Base-by-base conservation (phyloP, 2,888 invertebrate genomes). In the Drosophila putrida region DNA sequence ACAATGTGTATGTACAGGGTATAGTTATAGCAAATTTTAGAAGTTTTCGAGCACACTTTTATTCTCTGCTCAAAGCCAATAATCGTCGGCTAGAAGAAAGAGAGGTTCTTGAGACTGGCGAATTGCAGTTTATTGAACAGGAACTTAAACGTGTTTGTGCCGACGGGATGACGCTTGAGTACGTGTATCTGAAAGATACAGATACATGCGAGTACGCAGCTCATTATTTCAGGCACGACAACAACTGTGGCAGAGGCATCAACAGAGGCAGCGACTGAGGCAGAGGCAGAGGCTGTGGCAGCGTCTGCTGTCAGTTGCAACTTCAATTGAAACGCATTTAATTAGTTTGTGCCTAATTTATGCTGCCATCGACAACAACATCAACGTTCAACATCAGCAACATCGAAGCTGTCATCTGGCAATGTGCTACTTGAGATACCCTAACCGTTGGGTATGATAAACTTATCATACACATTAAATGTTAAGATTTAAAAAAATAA, bases 311-410 rank as follows among this genome's bases (percentile, higher is more conserved):
- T 76, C 68, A 75, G 82, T 68, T 82, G 68, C 78, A 68, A 75
- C 78, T 77, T 75, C 81, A 83, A 81, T 81, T 81, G 78, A 83
- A 81, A 75, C 81, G 84, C 83, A 80, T 83, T 81, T 81, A 83
- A 81, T 81, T 81, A 81, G 81, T 81, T 83, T 81, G 81, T 80
- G 81, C 81, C 78, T 81, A 81, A 81, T 83, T 81, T 83, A 81
- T 80, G 84, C 72, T 83, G 75, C 68, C 68, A 79, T 78, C 82
- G 67, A 51, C 78, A 64, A 50, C 60, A 41, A 57, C 71, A 71
- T 54, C 63, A 31, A 25, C 58, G n/a, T 38, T 53, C 31, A 6
- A 31, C 31, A 31, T 6, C 31, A 6, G 31, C 66, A 54, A 36
- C 50, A 59, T n/a, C 50, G 57, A 20, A 58, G 71, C 73, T 80